Percentiles rank a stretch among this genome's conserved stretches.
Evolutionary conservation across 2,797 vertebrate genomes (phyloP).

Genomic region (Sebastes diploproa): DNA sequence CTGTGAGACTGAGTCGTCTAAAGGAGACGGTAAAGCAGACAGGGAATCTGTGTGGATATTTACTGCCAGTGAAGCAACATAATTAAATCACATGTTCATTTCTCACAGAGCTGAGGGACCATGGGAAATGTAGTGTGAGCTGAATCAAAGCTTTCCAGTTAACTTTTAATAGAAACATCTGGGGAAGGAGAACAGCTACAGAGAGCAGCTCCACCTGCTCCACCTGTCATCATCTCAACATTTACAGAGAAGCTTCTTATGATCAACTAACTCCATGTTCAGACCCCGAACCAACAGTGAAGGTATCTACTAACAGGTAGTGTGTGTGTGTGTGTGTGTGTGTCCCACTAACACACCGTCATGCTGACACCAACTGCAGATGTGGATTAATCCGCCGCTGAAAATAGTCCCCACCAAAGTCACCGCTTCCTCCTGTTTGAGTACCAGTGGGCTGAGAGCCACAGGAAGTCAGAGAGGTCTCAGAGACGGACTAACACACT

Average conservation of each 20-base stretch:
- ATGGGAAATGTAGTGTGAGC: background rate
- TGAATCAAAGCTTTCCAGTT: background rate
- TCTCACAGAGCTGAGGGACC: background rate
- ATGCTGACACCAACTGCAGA: background rate
- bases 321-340: too few species aligned
- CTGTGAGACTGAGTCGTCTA: background rate
- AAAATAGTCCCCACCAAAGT: background rate
- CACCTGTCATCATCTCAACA: background rate
- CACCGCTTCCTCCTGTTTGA: background rate
- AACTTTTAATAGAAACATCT: background rate
- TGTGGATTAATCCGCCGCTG: background rate
- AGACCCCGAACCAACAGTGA: too few species aligned
- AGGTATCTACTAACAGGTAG: too few species aligned
- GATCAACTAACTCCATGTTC: too few species aligned
- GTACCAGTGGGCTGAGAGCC: too few species aligned
- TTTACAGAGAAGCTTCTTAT: background rate
- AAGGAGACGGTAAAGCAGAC: background rate
- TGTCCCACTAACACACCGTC: background rate
- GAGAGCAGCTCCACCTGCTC: background rate
- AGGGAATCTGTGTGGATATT: background rate
- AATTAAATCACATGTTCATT: background rate
- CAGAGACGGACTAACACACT: background rate
- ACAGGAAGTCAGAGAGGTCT: background rate
- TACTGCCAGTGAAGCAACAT: background rate
- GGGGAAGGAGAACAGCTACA: background rate